These are phyloP conservation scores for Melanotaenia parkinsoni DNA, from an alignment of 2,797 vertebrate genomes.

Conservation along the genomic window DNA sequence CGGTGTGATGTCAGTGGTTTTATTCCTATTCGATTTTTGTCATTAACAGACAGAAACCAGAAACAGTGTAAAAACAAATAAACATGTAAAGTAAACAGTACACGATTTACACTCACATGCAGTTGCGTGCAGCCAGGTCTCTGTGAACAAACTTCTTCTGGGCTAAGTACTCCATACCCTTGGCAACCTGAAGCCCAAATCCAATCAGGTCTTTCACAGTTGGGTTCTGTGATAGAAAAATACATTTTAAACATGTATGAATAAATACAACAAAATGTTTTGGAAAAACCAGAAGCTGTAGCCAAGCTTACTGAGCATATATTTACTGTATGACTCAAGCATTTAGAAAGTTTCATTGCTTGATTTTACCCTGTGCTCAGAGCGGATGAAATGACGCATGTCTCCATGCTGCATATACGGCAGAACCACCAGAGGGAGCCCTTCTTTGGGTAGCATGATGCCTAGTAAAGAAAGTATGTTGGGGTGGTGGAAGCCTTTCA, in stretches of 20 bases:
- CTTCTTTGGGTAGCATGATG: constrained; percentile 89
- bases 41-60: too few relatives aligned
- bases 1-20: too few relatives aligned
- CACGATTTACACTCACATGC: constrained; percentile 89
- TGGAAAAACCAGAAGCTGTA: neutral
- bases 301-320: neutral
- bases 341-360: constrained; percentile 3
- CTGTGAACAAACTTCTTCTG: constrained; percentile 96
- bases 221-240: constrained; percentile 85
- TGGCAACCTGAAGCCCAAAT: constrained; percentile 95
- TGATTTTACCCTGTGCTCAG: constrained; percentile 86
- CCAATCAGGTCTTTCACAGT: constrained; percentile 96
- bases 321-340: neutral
- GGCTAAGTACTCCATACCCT: constrained; percentile 95
- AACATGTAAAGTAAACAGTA: constrained; percentile 1
- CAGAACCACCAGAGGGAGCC: constrained; percentile 91
- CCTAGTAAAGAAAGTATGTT: constrained; percentile 93
- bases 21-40: too few relatives aligned
- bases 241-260: constrained; percentile 1
- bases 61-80: neutral
- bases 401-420: constrained; percentile 97
- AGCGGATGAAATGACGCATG: constrained; percentile 92
- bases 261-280: neutral
- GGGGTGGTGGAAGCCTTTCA: constrained; percentile 93
- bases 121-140: constrained; percentile 96